Evolutionary conservation across 2,888 invertebrate genomes (phyloP).

Genomic region (Eupithecia abbreviata): DNA sequence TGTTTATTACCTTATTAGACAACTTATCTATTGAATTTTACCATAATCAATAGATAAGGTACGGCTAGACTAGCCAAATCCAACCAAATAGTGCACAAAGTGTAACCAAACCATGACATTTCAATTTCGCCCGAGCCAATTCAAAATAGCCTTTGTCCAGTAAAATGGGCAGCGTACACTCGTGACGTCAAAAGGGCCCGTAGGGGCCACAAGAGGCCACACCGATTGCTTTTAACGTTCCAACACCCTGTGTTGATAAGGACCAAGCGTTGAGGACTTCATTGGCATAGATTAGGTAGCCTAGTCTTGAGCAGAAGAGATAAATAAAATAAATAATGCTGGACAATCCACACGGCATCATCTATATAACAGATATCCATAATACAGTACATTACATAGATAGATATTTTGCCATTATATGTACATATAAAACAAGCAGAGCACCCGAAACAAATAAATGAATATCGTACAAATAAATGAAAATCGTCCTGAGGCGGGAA

Average conservation of each 20-base stretch:
- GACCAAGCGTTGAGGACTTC: constrained; percentile 45
- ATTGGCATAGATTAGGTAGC: constrained; percentile 42
- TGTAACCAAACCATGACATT: constrained; percentile 28
- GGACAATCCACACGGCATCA: no score
- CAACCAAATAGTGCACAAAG: not conserved
- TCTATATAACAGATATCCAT: no score
- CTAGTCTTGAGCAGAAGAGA: not conserved
- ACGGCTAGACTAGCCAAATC: not conserved
- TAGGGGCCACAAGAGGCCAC: constrained; percentile 35
- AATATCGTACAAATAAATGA: no score
- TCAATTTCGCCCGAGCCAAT: constrained; percentile 39
- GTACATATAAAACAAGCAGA: no score
- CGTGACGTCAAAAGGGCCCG: constrained; percentile 38
- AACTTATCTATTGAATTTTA: no score
- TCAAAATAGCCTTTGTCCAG: constrained; percentile 42
- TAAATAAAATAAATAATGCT: no score
- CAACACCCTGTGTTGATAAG: constrained; percentile 40
- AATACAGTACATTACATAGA: no score
- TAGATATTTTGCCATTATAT: no score
- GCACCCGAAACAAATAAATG: no score
- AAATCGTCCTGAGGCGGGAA: no score
- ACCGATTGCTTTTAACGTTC: constrained; percentile 45
- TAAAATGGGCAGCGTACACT: constrained; percentile 46
- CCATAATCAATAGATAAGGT: not conserved
- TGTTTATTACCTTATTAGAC: no score